Evolutionary conservation across 2,888 invertebrate genomes (phyloP), one percentile per base, ranked within the genome.

Genomic region (Petrolisthes manimaculis): DNA sequence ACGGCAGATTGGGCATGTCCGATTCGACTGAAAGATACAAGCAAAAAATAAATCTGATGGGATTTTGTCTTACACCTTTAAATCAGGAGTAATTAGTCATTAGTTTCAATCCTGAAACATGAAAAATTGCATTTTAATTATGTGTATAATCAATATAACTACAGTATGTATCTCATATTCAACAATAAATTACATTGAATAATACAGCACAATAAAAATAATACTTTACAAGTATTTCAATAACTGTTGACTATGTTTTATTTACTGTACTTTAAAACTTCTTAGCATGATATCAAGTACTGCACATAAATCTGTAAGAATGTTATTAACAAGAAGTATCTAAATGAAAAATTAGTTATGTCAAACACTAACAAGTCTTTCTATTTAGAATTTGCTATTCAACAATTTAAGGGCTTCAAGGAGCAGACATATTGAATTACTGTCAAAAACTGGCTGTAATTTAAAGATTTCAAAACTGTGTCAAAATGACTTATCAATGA

Each of bases 1-100:
- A 92, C 98, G 96, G 93, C 98, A 98, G 91, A 98, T 98, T 0
- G 98, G 98, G 93, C 98, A 98, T 91, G 98, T 98, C 93, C 98
- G 95, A 94, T 98, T 98, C 69, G 97, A 96, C 98, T 98, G 95
- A 74, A 95, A 94, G 92, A 92, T 79, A 88, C 75, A 88, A 88
- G 56, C n/a, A 75, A 77, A 55, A 51, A 80, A 75, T 86, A 82
- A 86, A 86, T 80, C 61, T 61, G 75, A 21, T 56, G 54, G 75
- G 81, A 75, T 75, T 83, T 55, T n/a, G 74, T 18, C 56, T n/a
- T 6, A n/a, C 18, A 71, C 12, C 81, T 81, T 71, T 6, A 12
- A 71, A 71, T 71, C 37, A 37, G 37, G 37, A 71, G 12, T 21
- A 61, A 18, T 61, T 61, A 61, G 18, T 18, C 9, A 61, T 61